Base-by-base conservation (phyloP, 2,797 vertebrate genomes). In the Chanos chanos region DNA sequence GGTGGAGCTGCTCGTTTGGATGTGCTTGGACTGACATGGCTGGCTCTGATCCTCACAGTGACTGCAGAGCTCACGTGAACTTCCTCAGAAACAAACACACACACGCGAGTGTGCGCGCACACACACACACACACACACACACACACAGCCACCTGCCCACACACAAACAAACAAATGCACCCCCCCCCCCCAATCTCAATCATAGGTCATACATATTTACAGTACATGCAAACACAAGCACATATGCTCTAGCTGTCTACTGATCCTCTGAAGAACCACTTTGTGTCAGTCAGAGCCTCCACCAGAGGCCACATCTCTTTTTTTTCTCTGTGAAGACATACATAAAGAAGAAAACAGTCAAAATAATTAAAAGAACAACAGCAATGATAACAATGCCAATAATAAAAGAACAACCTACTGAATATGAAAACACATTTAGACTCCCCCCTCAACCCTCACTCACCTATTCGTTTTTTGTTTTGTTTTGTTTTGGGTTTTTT, bases 31-130 rank as follows among this genome's bases (percentile, higher is more conserved):
- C 79, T 94, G 31, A 72, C 84, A 67, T 85, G 92, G 92, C 88
- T 86, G 66, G 77, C 84, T 9, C 83, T 99, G 27, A 73, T 92
- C 85, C 86, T 97, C 78, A 95, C 95, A 97, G 93, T 94, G 84
- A 90, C 91, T 67, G 86, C 90, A 85, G 94, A 94, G 77, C 87
- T 98, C 85, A 99, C 94, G 94, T 99, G 94, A 98, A 77, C 73
- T 41, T 60, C 47, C 64, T 75, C 65, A 24, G 19, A 36, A 21
- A 40, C 18, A 28, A n/a, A n/a, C 34, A 33, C 15, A 22, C 45
- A 40, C 24, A 40, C 48, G 64, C 18, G 34, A 34, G 31, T 19
- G 47, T 21, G 58, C 28, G 48, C 19, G 58, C 40, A 57, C 36
- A 55, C 34, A 54, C 21, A 39, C 34, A 40, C 51, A 39, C 52